phyloP scores from a whole-genome alignment of 2,113 vertebrate species.

The Bambusicola thoracicus region DNA sequence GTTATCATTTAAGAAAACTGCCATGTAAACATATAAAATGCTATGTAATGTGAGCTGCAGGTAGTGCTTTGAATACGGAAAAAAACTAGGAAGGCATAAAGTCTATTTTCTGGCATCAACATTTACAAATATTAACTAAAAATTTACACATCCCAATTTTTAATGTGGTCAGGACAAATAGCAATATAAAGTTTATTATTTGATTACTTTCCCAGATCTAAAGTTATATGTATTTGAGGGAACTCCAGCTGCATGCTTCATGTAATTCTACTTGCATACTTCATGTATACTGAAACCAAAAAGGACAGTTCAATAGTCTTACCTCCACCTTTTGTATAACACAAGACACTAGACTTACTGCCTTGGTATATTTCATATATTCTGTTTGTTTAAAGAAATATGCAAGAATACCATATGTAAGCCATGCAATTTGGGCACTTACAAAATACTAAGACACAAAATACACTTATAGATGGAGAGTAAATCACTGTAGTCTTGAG shows the following conservation, averaged over 20 bases:
- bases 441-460: neutral
- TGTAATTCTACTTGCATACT: neutral
- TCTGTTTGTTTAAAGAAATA: neutral
- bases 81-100: neutral
- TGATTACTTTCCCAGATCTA: neutral
- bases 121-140: neutral
- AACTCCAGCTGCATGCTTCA: neutral
- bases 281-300: neutral
- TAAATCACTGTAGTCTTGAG: neutral
- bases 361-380: neutral
- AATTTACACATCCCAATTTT: neutral
- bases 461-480: neutral
- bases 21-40: neutral
- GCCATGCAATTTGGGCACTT: neutral
- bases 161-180: neutral
- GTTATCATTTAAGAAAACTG: neutral
- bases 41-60: neutral
- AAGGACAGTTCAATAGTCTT: neutral
- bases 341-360: neutral
- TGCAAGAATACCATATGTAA: neutral
- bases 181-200: neutral
- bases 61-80: neutral
- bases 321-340: neutral
- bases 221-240: neutral
- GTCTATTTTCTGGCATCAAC: neutral